These are phyloP conservation scores for Platycnemis pennipes DNA, from an alignment of 2,888 invertebrate species.

Conservation along the genomic window DNA sequence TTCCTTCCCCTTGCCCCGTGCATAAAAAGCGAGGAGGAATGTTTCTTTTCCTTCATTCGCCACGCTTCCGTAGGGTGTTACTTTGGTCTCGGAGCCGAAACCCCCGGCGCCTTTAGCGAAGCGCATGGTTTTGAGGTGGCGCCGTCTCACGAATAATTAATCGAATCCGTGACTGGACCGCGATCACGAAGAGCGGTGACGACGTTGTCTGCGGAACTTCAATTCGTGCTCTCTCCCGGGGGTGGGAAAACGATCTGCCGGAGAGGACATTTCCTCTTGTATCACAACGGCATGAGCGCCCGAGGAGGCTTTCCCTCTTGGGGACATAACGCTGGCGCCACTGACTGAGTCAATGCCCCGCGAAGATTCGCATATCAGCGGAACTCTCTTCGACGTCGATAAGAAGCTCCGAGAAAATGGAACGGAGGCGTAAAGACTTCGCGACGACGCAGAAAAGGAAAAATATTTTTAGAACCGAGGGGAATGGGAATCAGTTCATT, in stretches of 20 bases:
- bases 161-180: too few species aligned
- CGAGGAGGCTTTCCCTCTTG: background rate
- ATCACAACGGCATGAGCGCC: background rate
- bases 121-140: too few species aligned
- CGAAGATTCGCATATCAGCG: background rate
- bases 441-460: background rate
- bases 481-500: background rate
- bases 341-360: background rate
- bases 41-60: background rate
- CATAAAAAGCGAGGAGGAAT: background rate
- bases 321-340: background rate
- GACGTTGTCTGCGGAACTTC: too few species aligned
- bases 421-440: background rate
- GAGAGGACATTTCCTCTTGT: background rate
- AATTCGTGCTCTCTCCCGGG: background rate
- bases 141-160: too few species aligned
- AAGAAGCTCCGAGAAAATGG: background rate
- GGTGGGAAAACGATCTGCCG: background rate
- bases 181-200: too few species aligned
- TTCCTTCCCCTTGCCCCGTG: background rate
- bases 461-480: background rate
- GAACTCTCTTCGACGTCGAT: background rate
- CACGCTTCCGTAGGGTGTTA: too few species aligned
- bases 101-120: too few species aligned
- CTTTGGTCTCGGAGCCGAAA: too few species aligned